These are phyloP conservation scores for Antheraea yamamai DNA, from an alignment of 2,888 invertebrate species.

Conservation along the genomic window DNA sequence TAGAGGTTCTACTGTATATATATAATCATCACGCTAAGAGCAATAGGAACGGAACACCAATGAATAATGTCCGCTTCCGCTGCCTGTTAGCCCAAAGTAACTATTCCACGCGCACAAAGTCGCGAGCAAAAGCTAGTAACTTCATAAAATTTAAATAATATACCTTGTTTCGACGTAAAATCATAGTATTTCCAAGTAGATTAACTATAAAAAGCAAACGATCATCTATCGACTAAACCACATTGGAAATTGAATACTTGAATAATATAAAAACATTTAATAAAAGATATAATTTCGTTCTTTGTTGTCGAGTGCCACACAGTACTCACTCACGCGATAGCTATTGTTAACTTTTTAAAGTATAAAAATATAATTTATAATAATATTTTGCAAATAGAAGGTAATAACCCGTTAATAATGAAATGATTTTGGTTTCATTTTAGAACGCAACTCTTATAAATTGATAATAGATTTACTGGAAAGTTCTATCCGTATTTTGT, in stretches of 20 bases:
- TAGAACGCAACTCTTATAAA: neutral
- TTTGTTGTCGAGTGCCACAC: neutral
- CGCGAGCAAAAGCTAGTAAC: too few species aligned
- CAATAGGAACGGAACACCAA: too few species aligned
- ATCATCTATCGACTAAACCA: neutral
- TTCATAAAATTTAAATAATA: too few species aligned
- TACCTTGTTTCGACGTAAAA: neutral
- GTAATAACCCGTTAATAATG: conserved; percentile 43
- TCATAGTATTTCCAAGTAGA: neutral
- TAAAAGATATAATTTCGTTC: conserved; percentile 12
- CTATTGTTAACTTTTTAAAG: conserved; percentile 2
- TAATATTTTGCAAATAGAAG: conserved; percentile 52
- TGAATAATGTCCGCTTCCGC: too few species aligned
- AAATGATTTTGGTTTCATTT: conserved; percentile 23
- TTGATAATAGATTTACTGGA: too few species aligned
- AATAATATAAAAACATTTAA: neutral
- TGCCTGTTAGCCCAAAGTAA: too few species aligned
- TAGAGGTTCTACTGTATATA: too few species aligned
- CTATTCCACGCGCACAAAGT: too few species aligned
- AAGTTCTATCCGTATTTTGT: too few species aligned
- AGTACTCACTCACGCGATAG: neutral
- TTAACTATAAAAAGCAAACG: neutral
- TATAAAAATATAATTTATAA: conserved; percentile 24
- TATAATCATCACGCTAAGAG: too few species aligned
- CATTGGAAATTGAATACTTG: conserved; percentile 1